Conservation (phyloP, 1,140 invertebrate species). For the Euwallacea fornicatus region DNA sequence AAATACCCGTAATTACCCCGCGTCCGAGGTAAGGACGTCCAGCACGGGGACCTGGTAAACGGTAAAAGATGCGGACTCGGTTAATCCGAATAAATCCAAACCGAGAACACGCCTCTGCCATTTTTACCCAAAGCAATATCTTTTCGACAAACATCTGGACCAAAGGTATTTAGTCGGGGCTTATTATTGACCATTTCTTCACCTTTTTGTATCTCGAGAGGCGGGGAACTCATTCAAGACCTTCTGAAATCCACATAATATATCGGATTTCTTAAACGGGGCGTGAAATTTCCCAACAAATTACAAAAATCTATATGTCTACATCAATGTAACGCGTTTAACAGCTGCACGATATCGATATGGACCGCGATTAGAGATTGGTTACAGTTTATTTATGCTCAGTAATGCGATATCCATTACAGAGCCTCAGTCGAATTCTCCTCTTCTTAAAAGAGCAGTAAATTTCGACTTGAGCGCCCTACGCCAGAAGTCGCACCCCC, state of each 20-base stretch:
- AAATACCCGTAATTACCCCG: not conserved
- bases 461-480: too few species aligned
- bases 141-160: constrained; percentile 44
- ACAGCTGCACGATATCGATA: constrained; percentile 17
- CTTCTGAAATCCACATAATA: constrained; percentile 17
- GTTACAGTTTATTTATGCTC: constrained; percentile 5
- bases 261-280: constrained; percentile 34
- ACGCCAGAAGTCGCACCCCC: too few species aligned
- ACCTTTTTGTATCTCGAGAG: constrained; percentile 38
- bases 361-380: not conserved
- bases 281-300: constrained; percentile 32
- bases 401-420: constrained; percentile 6
- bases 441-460: too few species aligned
- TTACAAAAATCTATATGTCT: constrained; percentile 27
- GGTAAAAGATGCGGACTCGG: not conserved
- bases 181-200: constrained; percentile 41
- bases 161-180: constrained; percentile 36
- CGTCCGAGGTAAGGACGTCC: not conserved
- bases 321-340: constrained; percentile 13
- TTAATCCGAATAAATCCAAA: constrained; percentile 4
- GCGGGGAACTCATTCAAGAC: constrained; percentile 43
- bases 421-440: not conserved
- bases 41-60: too few species aligned
- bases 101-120: constrained; percentile 8
- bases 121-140: constrained; percentile 17